Evolutionary conservation across 2,888 invertebrate genomes (phyloP).

Genomic region (Pseudanteris insignis): DNA sequence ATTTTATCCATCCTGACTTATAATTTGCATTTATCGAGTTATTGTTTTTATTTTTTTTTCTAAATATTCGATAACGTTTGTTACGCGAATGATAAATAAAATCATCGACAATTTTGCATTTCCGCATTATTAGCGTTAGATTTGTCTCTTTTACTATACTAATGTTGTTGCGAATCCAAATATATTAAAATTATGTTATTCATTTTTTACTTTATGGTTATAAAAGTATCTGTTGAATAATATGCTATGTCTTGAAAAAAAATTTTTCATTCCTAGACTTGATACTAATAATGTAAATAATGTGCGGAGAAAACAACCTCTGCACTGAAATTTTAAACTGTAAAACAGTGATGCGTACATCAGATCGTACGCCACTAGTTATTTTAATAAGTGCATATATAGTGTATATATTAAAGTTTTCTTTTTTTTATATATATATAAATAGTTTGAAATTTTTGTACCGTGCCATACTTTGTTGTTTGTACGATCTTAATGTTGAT

Average conservation of each 20-base stretch:
- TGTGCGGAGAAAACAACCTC: not conserved
- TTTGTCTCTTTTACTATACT: too few species aligned
- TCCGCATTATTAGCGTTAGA: constrained; percentile 15
- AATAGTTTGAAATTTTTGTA: constrained; percentile 27
- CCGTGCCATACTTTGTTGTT: constrained; percentile 42
- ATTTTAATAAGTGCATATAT: constrained; percentile 28
- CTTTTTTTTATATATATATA: constrained; percentile 17
- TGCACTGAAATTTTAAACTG: not conserved
- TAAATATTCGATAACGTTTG: constrained; percentile 22
- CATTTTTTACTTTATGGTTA: too few species aligned
- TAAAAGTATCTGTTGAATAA: too few species aligned
- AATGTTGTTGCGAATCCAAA: too few species aligned
- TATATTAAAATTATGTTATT: too few species aligned
- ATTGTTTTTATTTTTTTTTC: constrained; percentile 20
- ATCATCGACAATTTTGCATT: constrained; percentile 1
- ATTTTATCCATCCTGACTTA: constrained; percentile 10
- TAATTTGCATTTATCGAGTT: constrained; percentile 27
- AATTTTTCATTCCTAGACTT: too few species aligned
- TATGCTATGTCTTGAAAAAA: too few species aligned
- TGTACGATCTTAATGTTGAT: constrained; percentile 32
- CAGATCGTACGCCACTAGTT: constrained; percentile 11
- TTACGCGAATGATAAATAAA: constrained; percentile 5
- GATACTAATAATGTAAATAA: constrained; percentile 23
- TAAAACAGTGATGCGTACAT: constrained; percentile 3
- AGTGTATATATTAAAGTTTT: constrained; percentile 21